phyloP scores from a whole-genome alignment of 2,797 vertebrate genomes.

The Champsocephalus esox region DNA sequence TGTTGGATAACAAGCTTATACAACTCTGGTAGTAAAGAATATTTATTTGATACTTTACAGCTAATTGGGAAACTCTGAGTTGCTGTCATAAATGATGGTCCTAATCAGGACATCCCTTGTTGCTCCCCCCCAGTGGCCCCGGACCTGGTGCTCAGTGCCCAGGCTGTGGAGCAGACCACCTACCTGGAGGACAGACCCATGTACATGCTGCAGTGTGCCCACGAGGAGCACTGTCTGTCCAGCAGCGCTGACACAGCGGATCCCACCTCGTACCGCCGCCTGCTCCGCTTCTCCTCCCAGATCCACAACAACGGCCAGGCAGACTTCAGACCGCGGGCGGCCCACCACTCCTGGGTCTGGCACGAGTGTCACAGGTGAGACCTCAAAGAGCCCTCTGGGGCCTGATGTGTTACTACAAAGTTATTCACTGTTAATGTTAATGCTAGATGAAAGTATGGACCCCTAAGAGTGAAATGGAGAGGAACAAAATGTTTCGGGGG shows the following conservation, averaged over 20 bases:
- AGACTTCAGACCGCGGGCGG: slow-evolving; percentile 92
- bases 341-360: slow-evolving; percentile 94
- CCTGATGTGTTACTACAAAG: not conserved
- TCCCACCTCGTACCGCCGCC: slow-evolving; percentile 87
- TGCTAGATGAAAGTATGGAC: not conserved
- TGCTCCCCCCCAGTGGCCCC: slow-evolving; percentile 86
- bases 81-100: not conserved
- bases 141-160: slow-evolving; percentile 92
- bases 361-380: slow-evolving; percentile 95
- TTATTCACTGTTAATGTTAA: not conserved
- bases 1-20: not conserved
- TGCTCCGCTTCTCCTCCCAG: slow-evolving; percentile 96
- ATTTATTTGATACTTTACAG: not conserved
- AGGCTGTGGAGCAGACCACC: slow-evolving; percentile 91
- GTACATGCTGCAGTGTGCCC: slow-evolving; percentile 92
- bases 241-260: slow-evolving; percentile 80
- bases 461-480: no score
- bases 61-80: not conserved
- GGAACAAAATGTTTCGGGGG: no score
- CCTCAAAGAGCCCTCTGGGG: not conserved
- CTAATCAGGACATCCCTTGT: not conserved
- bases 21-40: not conserved
- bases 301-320: slow-evolving; percentile 96
- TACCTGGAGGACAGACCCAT: slow-evolving; percentile 97
- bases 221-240: slow-evolving; percentile 94